Conservation (phyloP, 2,888 invertebrate genomes). For the Hypena proboscidalis region DNA sequence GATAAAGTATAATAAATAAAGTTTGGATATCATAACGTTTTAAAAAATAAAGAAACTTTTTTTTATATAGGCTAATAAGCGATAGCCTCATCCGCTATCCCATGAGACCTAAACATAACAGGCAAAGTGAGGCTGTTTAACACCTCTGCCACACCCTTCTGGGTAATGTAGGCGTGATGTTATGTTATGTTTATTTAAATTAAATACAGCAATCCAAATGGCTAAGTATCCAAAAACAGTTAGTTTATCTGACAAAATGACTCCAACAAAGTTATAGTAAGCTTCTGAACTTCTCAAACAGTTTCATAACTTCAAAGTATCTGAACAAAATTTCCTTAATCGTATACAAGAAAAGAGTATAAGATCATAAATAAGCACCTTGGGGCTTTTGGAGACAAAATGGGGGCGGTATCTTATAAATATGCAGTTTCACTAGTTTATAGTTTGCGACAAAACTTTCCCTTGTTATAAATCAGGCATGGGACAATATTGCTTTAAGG, state of each 20-base stretch:
- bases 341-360: conserved; percentile 8
- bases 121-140: too few species aligned
- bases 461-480: conserved; percentile 27
- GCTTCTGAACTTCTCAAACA: not conserved
- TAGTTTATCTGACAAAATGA: conserved; percentile 46
- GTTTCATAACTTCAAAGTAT: not conserved
- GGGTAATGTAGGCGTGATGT: too few species aligned
- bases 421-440: conserved; percentile 15
- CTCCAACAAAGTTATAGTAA: conserved; percentile 8
- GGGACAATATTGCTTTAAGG: conserved; percentile 29
- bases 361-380: conserved; percentile 8
- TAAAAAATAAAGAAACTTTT: too few species aligned
- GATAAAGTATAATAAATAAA: too few species aligned
- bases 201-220: too few species aligned
- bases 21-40: too few species aligned
- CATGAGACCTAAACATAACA: too few species aligned
- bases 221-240: conserved; percentile 57
- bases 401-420: conserved; percentile 28
- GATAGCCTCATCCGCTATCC: too few species aligned
- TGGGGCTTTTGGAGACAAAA: conserved; percentile 17
- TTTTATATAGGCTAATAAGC: too few species aligned
- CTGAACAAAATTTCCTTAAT: conserved; percentile 3
- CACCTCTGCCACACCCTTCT: too few species aligned
- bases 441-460: too few species aligned
- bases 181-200: too few species aligned